Base-by-base conservation (phyloP, 2,797 vertebrate genomes). In the Hyperoplus lanceolatus region DNA sequence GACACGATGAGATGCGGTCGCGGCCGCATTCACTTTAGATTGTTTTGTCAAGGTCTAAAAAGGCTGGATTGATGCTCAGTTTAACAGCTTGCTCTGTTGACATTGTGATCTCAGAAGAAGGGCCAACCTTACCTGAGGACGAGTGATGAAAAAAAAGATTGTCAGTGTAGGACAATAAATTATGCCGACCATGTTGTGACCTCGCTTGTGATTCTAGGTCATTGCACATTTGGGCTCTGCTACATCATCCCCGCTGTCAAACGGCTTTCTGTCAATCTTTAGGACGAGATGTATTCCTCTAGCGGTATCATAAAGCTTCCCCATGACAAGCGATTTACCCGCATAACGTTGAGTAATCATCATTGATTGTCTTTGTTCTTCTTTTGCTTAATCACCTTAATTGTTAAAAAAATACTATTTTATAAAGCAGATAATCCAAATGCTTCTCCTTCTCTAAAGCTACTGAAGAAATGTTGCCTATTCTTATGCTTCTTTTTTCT, bases 351-450 rank as follows among this genome's bases (percentile, higher is more conserved):
- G 57, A 45, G 69, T 75, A 80, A 83, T 84, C 68, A 50, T 70
- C 65, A 77, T 79, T 66, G 81, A 86, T 85, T 86, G 67, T 55
- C 70, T 78, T 81, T 89, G 74, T 89, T 79, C 80, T 73, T 8
- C 3, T 85, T 84, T 80, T 67, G 53, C 85, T 73, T 87, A 83
- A 89, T 90, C 79, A 79, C 65, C 61, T 61, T 82, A 89, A 86
- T 83, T 77, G 68, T 57, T 73, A 70, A 90, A 84, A 83, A 89
- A 84, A 83, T 73, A 73, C 49, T 75, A 75, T 86, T 77, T 83
- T 75, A 73, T 69, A 74, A 75, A 79, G 77, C 39, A 75, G 82
- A 89, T 88, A 81, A 90, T 88, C 75, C 54, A 72, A 82, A 81
- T 63, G 67, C 10, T 1, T 4, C 54, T 90, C 84, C 80, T 72